Conservation (phyloP, 2,888 invertebrate species). For the Geotrupes spiniger region DNA sequence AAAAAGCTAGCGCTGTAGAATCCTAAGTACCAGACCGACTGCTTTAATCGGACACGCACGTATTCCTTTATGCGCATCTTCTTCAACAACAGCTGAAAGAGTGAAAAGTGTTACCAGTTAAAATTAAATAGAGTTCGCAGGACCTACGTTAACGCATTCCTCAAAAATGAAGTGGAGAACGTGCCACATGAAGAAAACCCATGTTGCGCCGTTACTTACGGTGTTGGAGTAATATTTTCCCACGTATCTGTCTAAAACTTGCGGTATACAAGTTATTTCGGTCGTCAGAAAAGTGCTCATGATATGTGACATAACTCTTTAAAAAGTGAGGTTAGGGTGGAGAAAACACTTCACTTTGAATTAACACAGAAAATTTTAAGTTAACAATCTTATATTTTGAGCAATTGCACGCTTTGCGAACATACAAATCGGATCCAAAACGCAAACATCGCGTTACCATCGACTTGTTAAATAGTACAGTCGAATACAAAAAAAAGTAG, state of each 20-base stretch:
- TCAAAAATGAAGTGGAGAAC: slow-evolving; percentile 40
- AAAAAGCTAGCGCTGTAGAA: slow-evolving; percentile 39
- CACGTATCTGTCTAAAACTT: slow-evolving; percentile 37
- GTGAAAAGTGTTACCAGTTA: slow-evolving; percentile 4
- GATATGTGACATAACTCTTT: slow-evolving; percentile 30
- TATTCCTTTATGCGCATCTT: slow-evolving; percentile 40
- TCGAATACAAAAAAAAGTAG: too few relatives aligned
- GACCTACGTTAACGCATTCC: slow-evolving; percentile 39
- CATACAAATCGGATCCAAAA: too few relatives aligned
- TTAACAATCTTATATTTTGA: too few relatives aligned
- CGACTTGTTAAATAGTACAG: too few relatives aligned
- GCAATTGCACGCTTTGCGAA: too few relatives aligned
- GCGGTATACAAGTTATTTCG: slow-evolving; percentile 44
- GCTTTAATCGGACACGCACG: slow-evolving; percentile 35
- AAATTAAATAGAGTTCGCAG: slow-evolving; percentile 1
- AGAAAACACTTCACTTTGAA: too few relatives aligned
- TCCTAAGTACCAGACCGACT: slow-evolving; percentile 42
- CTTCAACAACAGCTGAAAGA: slow-evolving; percentile 38
- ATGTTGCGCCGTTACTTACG: slow-evolving; percentile 43
- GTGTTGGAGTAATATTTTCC: slow-evolving; percentile 44
- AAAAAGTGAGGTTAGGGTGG: not conserved
- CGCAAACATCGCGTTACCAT: too few relatives aligned
- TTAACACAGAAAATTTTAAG: too few relatives aligned
- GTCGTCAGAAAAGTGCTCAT: slow-evolving; percentile 39
- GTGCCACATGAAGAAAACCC: slow-evolving; percentile 43